Evolutionary conservation across 2,888 invertebrate genomes (phyloP), one percentile per base, ranked within the genome.

Genomic region (Busseola fusca): DNA sequence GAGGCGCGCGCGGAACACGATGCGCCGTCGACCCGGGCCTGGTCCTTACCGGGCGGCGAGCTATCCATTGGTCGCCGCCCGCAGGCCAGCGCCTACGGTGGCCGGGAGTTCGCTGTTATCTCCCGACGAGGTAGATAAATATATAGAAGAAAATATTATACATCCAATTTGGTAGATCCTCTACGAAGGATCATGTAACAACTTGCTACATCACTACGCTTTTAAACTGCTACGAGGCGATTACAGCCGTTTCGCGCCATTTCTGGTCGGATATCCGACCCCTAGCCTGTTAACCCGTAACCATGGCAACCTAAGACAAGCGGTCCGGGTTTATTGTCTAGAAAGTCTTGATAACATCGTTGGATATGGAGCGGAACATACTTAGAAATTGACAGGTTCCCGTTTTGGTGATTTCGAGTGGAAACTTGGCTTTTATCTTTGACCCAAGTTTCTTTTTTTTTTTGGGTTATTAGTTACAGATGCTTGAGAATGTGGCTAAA

Each of bases 141-240:
- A 21, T 45, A 54, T 40, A 2, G 30, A 14, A 25, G 7, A 30
- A 42, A 40, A 40, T 16, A 14, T 37, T 14, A 63, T 14, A n/a
- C 21, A 66, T 16, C 25, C 4, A 52, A 67, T 27, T 34, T 66
- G 77, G 81, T 78, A 82, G 80, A 65, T n/a, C 62, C 54, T 77
- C 80, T 85, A 82, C 80, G 66, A 37, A 71, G 69, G 65, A 78
- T 80, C 78, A 76, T 83, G 87, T 87, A 84, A 78, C 69, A 70
- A 64, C 25, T 52, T 67, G 74, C 82, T 82, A 84, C 81, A 73
- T 30, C 63, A 76, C 81, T 83, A 85, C 82, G 83, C 80, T 80
- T 80, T 83, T 74, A 82, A 70, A 40, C 69, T 76, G 66, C 74
- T 82, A 71, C 78, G 72, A 69, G 64, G 25, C 58, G 67, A 66